phyloP scores from a whole-genome alignment of 2,113 vertebrate species.

The Xenopus tropicalis region UCB_Xtro_10.0 CM004444.2:33624501-33625000 shows the following conservation, averaged over 20 bases:
- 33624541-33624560: no score
- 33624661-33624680: constrained; percentile 23
- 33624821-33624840: constrained; percentile 5
- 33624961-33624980: constrained; percentile 9
- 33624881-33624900: background rate
- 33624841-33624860: background rate
- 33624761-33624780: constrained; percentile 28
- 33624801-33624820: background rate
- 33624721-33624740: constrained; percentile 36
- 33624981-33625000: constrained; percentile 17
- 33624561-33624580: no score
- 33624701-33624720: constrained; percentile 29
- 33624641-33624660: constrained; percentile 20
- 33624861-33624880: background rate
- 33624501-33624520: no score
- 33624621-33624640: background rate
- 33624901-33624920: constrained; percentile 7
- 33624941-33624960: background rate
- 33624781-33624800: constrained; percentile 21
- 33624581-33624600: no score
- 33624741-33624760: constrained; percentile 43
- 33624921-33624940: background rate
- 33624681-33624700: constrained; percentile 35
- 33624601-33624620: no score
- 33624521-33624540: no score